These are phyloP conservation scores for Proisotoma minuta DNA, from an alignment of 2,888 invertebrate genomes.

Conservation along the genomic window DNA sequence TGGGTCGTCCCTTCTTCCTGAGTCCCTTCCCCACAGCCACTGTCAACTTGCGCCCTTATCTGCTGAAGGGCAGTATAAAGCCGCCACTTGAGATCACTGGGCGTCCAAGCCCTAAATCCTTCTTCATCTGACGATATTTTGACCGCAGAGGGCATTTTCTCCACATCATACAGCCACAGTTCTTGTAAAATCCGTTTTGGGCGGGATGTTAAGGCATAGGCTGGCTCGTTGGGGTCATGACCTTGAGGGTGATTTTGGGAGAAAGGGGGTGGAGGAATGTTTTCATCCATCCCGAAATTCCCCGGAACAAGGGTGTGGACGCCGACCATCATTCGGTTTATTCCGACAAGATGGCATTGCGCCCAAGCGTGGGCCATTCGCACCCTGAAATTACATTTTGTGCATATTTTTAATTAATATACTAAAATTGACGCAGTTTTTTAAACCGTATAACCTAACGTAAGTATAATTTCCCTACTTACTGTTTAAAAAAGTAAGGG, in stretches of 20 bases:
- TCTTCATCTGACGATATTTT: constrained; percentile 41
- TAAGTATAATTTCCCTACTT: constrained; percentile 1
- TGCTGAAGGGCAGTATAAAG: constrained; percentile 39
- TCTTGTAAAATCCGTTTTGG: constrained; percentile 40
- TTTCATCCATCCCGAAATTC: constrained; percentile 35
- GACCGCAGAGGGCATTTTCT: constrained; percentile 42
- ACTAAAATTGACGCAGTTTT: background rate
- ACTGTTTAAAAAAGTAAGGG: constrained; percentile 40
- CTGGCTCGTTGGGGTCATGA: constrained; percentile 22
- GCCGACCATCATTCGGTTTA: constrained; percentile 40
- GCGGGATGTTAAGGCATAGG: constrained; percentile 36
- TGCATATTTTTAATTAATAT: background rate
- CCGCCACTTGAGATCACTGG: constrained; percentile 39
- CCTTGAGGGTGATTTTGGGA: too few relatives aligned
- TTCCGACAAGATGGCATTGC: constrained; percentile 42
- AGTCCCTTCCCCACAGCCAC: too few relatives aligned
- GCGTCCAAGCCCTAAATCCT: constrained; percentile 40
- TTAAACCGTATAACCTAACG: background rate
- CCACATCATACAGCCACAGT: constrained; percentile 41
- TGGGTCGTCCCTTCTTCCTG: constrained; percentile 38
- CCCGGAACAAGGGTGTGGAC: constrained; percentile 42
- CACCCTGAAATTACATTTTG: constrained; percentile 25
- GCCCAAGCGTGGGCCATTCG: constrained; percentile 43
- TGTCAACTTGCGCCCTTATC: constrained; percentile 34
- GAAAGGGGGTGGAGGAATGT: too few relatives aligned